Conservation (phyloP, 2,113 vertebrate species). For the Ophiodon elongatus region DNA sequence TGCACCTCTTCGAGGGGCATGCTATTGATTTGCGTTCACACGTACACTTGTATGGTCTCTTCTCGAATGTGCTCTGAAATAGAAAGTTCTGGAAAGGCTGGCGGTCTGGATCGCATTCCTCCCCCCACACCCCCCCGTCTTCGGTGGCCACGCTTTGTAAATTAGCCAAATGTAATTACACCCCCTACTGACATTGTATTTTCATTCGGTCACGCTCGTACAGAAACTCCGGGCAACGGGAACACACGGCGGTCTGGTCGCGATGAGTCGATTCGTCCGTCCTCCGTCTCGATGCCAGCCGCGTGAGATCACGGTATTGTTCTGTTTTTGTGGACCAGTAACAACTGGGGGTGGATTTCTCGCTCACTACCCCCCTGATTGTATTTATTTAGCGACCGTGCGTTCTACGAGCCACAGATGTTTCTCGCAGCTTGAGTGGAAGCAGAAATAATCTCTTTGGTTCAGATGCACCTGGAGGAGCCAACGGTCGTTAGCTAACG, state of each 20-base stretch:
- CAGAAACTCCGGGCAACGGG: background rate
- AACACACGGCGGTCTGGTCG: background rate
- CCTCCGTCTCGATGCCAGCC: background rate
- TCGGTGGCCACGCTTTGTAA: background rate
- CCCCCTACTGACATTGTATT: background rate
- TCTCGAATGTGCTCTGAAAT: background rate
- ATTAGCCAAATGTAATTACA: constrained; percentile 13
- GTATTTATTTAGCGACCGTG: background rate
- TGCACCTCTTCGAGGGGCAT: background rate
- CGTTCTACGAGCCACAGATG: constrained; percentile 19
- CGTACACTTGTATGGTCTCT: background rate
- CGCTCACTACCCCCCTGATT: background rate
- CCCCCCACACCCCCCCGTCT: too few species aligned
- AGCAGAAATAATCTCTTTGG: background rate
- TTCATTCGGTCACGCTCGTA: background rate
- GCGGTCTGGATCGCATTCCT: constrained; percentile 19
- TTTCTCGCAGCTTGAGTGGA: constrained; percentile 2
- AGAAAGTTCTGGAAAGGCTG: background rate
- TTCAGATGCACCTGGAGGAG: background rate
- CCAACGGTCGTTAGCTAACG: background rate
- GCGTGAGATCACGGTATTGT: background rate
- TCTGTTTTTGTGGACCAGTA: background rate
- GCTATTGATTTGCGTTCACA: too few species aligned
- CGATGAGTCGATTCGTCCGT: background rate
- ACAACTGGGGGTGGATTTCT: constrained; percentile 9